A percentile compares a stretch with the other conserved stretches of the same genome.
phyloP scores from a whole-genome alignment of 2,888 invertebrate genomes.

The Busseola fusca region DNA sequence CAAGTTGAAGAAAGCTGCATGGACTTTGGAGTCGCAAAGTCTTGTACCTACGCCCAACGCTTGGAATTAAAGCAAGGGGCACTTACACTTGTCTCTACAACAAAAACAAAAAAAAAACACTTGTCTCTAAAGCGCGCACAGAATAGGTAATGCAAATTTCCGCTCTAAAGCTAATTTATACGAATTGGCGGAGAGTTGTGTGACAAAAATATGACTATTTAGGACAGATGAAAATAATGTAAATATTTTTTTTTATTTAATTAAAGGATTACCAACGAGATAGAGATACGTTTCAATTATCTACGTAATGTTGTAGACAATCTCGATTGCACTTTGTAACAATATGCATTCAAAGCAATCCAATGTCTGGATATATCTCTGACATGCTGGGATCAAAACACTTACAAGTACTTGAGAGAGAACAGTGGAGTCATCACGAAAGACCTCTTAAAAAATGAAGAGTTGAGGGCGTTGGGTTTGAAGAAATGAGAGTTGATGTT shows the following conservation, averaged over 20 bases:
- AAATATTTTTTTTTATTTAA: not conserved
- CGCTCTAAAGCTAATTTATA: not conserved
- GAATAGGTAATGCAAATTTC: not conserved
- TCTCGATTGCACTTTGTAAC: not conserved
- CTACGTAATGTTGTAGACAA: not conserved
- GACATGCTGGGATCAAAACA: not conserved
- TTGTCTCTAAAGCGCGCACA: not conserved
- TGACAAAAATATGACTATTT: too few relatives aligned
- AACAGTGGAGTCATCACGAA: slow-evolving; percentile 12
- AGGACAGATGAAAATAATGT: not conserved
- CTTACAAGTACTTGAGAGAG: slow-evolving; percentile 12
- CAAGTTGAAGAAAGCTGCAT: not conserved
- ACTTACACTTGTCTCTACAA: too few relatives aligned
- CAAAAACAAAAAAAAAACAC: too few relatives aligned
- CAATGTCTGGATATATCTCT: not conserved
- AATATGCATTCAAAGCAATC: not conserved
- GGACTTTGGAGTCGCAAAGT: not conserved
- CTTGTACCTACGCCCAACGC: not conserved
- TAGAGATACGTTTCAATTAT: too few relatives aligned
- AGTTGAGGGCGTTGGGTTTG: slow-evolving; percentile 10
- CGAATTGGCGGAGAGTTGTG: not conserved
- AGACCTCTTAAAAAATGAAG: slow-evolving; percentile 22
- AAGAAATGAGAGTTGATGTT: slow-evolving; percentile 28
- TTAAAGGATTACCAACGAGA: not conserved
- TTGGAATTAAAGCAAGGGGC: not conserved